Evolutionary conservation across 2,113 vertebrate genomes (phyloP).

Genomic region (Eurystomus gularis): DNA sequence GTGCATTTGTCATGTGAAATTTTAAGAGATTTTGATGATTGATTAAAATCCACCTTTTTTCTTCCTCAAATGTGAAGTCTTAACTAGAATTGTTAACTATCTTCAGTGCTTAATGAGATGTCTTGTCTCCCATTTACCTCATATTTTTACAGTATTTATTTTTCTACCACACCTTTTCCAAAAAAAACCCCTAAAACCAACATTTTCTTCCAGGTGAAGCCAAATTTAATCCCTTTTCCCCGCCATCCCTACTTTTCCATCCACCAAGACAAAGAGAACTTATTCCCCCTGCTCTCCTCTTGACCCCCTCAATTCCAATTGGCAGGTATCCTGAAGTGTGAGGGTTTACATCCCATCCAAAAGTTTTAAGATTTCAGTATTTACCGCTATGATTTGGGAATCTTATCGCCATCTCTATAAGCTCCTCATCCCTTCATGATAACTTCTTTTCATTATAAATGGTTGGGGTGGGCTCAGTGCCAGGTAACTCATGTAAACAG

Average conservation of each 20-base stretch:
- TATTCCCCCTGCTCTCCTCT: background rate
- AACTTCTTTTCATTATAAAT: background rate
- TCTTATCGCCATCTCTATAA: background rate
- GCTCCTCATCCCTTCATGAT: background rate
- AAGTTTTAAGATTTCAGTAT: background rate
- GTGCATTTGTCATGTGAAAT: background rate
- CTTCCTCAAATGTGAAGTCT: background rate
- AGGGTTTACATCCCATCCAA: background rate
- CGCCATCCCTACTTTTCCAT: background rate
- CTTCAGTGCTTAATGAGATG: background rate
- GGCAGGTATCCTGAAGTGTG: background rate
- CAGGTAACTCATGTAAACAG: background rate
- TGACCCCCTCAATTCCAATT: background rate
- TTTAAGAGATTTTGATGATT: background rate
- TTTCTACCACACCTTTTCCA: background rate
- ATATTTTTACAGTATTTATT: background rate
- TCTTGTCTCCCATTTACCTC: background rate
- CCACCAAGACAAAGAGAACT: background rate
- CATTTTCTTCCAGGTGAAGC: background rate
- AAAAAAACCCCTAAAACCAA: background rate
- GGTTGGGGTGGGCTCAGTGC: background rate
- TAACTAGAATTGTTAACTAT: background rate
- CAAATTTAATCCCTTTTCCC: background rate
- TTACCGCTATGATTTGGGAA: background rate
- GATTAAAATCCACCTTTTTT: background rate